phyloP scores from a whole-genome alignment of 2,797 vertebrate species.

The Anguilla marmorata region DNA sequence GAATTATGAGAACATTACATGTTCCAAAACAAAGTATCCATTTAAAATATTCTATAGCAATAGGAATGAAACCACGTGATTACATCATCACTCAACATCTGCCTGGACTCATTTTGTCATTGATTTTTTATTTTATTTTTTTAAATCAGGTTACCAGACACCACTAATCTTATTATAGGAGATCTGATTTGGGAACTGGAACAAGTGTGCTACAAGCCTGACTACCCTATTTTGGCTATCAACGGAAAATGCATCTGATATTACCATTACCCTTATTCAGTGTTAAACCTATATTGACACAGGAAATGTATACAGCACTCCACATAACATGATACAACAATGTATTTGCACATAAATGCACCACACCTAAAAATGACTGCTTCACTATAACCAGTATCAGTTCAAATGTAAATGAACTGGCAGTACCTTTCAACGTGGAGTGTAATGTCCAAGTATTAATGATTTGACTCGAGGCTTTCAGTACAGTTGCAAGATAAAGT shows the following conservation, averaged over 20 bases:
- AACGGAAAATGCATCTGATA: neutral
- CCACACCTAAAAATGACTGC: neutral
- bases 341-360: neutral
- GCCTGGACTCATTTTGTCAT: neutral
- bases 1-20: neutral
- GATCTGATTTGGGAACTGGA: neutral
- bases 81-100: neutral
- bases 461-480: neutral
- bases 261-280: neutral
- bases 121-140: neutral
- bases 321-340: neutral
- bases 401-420: neutral
- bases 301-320: neutral
- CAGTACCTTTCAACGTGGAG: neutral
- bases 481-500: too few relatives aligned
- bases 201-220: neutral
- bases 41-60: neutral
- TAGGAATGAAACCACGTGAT: neutral
- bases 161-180: neutral
- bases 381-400: neutral
- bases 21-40: neutral
- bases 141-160: neutral
- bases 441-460: neutral
- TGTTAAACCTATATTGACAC: neutral
- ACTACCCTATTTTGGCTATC: neutral